phyloP scores from a whole-genome alignment of 2,113 vertebrate species.

The Dromas ardeola region DNA sequence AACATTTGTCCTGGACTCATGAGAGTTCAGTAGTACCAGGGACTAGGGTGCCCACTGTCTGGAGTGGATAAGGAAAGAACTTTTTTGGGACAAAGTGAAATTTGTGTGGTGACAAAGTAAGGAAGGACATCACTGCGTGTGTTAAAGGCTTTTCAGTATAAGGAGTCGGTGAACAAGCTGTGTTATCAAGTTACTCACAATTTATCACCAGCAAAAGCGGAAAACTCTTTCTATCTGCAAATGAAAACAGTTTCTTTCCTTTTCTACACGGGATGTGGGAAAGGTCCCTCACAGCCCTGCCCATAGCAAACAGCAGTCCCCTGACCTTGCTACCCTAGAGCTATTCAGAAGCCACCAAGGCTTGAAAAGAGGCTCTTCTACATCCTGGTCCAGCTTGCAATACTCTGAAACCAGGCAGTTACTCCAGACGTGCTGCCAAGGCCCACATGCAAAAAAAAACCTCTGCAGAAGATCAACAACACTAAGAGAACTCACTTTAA shows the following conservation, averaged over 20 bases:
- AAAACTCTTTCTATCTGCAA: background rate
- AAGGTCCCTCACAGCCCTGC: background rate
- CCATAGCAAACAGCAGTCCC: background rate
- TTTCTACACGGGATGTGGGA: background rate
- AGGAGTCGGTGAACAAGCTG: background rate
- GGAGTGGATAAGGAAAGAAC: background rate
- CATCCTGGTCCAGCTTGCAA: background rate
- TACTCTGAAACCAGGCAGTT: background rate
- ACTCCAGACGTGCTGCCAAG: background rate
- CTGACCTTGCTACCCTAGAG: background rate
- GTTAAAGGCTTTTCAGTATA: background rate
- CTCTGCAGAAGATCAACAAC: background rate
- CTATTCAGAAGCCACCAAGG: background rate
- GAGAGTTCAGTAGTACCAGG: background rate
- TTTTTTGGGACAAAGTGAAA: background rate
- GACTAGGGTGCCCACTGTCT: background rate
- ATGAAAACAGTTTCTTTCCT: background rate
- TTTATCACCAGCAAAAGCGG: background rate
- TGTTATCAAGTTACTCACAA: background rate
- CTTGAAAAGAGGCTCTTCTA: background rate
- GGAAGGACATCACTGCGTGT: fast-evolving
- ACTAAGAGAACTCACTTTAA: background rate
- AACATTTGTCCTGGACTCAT: background rate
- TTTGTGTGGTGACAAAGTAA: background rate
- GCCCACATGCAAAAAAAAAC: background rate